phyloP scores from a whole-genome alignment of 2,113 vertebrate genomes.

The Colaptes auratus region DNA sequence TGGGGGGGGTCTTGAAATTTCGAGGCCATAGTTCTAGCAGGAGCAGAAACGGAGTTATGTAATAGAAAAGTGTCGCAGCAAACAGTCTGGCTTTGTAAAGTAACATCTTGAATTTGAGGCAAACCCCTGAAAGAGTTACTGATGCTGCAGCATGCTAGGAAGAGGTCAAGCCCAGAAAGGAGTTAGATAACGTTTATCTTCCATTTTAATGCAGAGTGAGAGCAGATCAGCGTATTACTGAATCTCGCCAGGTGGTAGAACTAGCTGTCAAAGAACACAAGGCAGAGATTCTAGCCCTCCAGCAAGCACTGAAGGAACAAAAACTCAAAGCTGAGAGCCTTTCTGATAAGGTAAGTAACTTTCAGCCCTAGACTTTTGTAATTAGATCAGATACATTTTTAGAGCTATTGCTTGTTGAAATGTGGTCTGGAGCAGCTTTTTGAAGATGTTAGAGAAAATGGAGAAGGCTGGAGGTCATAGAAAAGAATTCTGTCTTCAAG shows the following conservation, averaged over 20 bases:
- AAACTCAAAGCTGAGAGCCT: constrained; percentile 97
- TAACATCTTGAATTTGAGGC: constrained; percentile 43
- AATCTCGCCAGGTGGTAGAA: constrained; percentile 95
- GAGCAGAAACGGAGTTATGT: neutral
- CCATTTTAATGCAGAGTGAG: constrained; percentile 82
- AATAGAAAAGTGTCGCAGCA: neutral
- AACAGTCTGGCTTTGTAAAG: constrained; percentile 22
- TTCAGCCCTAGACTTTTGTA: neutral
- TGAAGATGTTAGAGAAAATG: neutral
- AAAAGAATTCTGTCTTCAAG: neutral
- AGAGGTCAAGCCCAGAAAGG: constrained; percentile 19
- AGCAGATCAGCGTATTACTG: constrained; percentile 93
- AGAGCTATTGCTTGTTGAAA: neutral
- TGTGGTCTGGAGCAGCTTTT: neutral
- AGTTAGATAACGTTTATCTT: constrained; percentile 32
- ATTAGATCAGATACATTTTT: neutral
- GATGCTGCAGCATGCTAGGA: neutral
- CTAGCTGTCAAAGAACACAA: constrained; percentile 98
- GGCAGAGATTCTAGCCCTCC: constrained; percentile 93
- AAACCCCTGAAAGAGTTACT: neutral
- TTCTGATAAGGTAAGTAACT: constrained; percentile 89
- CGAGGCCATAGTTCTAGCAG: neutral
- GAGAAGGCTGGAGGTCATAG: neutral
- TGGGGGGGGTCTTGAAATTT: neutral
- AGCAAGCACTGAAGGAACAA: constrained; percentile 98